phyloP scores from a whole-genome alignment of 2,113 vertebrate species.

The Balaeniceps rex region DNA sequence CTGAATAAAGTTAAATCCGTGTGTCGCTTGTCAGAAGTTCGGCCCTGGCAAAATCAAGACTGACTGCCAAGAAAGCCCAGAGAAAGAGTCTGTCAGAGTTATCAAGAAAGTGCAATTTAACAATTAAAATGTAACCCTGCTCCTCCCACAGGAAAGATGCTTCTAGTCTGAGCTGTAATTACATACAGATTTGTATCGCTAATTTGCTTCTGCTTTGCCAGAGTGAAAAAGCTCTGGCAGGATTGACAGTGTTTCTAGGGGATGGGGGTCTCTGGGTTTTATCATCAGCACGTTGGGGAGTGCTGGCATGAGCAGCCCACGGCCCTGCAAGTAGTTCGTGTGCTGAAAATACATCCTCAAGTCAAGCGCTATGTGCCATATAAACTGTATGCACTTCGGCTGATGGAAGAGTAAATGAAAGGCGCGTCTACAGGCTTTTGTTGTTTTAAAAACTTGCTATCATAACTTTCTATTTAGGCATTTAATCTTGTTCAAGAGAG shows the following conservation, averaged over 20 bases:
- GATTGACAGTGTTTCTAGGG: background rate
- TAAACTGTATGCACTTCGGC: accelerated
- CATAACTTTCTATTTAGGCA: background rate
- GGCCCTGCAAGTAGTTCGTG: accelerated
- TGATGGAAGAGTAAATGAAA: background rate
- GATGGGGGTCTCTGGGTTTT: background rate
- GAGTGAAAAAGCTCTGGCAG: background rate
- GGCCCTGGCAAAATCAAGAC: background rate
- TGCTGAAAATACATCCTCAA: background rate
- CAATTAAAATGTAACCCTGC: slow-evolving; percentile 6
- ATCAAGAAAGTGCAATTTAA: background rate
- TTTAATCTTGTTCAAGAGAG: background rate
- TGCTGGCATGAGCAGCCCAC: background rate
- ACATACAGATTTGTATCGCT: background rate
- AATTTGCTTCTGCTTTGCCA: background rate
- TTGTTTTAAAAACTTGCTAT: background rate
- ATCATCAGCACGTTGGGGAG: background rate
- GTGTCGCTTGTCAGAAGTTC: background rate
- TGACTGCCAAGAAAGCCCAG: background rate
- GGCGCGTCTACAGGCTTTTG: background rate
- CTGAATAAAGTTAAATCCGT: background rate
- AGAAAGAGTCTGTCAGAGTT: background rate
- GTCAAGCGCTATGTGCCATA: background rate
- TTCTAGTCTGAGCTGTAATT: slow-evolving; percentile 25
- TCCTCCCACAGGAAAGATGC: slow-evolving; percentile 11